Conservation (phyloP, 2,888 invertebrate species). For the Melanophora roralis region DNA sequence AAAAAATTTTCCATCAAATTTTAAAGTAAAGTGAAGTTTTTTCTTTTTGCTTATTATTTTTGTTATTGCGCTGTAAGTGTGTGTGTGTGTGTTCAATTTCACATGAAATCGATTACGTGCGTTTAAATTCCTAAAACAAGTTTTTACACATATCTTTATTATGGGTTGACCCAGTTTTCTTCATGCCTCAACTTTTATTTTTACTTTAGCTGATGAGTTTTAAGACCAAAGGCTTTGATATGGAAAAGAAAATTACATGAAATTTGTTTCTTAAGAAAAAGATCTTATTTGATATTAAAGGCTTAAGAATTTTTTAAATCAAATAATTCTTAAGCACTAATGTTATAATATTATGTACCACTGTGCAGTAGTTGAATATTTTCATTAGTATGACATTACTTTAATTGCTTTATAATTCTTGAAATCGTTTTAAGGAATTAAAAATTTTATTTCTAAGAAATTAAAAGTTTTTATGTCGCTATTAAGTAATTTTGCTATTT, state of each 20-base stretch:
- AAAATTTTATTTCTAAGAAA: too few relatives aligned
- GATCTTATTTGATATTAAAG: too few relatives aligned
- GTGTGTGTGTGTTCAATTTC: neutral
- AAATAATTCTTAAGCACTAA: too few relatives aligned
- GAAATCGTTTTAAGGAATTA: too few relatives aligned
- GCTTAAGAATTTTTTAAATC: too few relatives aligned
- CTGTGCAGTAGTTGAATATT: too few relatives aligned
- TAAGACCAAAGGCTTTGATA: neutral
- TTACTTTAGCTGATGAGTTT: neutral
- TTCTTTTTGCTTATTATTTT: neutral
- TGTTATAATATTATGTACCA: too few relatives aligned
- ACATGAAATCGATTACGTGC: conserved; percentile 25
- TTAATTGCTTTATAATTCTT: too few relatives aligned
- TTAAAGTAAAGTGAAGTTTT: neutral
- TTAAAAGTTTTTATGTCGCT: too few relatives aligned
- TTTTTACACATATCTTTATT: conserved; percentile 3
- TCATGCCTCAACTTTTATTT: neutral
- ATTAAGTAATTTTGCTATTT: too few relatives aligned
- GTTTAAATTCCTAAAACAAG: conserved; percentile 1
- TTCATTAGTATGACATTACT: too few relatives aligned
- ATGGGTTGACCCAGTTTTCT: conserved; percentile 32
- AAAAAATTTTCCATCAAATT: conserved; percentile 2
- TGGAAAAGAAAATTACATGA: neutral
- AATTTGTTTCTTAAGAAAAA: neutral
- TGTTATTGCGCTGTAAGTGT: neutral